Percentiles rank a stretch among this genome's conserved stretches.
These are phyloP conservation scores for Cyanoderma ruficeps DNA, from an alignment of 2,113 vertebrate species.

Conservation along the genomic window DNA sequence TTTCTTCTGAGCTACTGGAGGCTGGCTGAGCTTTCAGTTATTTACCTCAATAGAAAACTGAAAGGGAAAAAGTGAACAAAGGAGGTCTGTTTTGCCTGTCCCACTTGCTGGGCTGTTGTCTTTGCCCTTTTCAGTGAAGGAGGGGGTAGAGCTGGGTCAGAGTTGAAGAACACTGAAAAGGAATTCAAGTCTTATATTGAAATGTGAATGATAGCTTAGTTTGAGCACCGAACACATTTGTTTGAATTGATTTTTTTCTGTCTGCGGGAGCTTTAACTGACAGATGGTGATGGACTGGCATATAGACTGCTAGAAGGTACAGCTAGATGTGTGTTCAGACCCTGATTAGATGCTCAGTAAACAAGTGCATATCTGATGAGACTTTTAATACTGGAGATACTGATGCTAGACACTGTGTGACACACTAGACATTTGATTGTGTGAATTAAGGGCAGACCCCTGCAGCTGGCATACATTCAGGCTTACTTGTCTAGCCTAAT, in stretches of 20 bases:
- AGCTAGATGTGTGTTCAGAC: conserved; percentile 36
- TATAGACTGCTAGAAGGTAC: conserved; percentile 31
- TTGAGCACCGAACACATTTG: conserved; percentile 61
- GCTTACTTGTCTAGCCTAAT: conserved; percentile 75
- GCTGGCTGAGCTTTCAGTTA: conserved; percentile 77
- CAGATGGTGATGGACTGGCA: conserved; percentile 75
- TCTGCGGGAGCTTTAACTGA: conserved; percentile 67
- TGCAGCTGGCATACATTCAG: conserved; percentile 72
- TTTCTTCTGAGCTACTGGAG: conserved; percentile 72
- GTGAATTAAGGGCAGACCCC: conserved; percentile 74
- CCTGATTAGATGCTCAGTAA: conserved; percentile 50
- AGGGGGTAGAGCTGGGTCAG: conserved; percentile 83
- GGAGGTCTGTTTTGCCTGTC: conserved; percentile 91
- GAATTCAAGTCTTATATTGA: conserved; percentile 79
- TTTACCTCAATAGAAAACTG: conserved; percentile 87
- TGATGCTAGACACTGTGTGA: conserved; percentile 45
- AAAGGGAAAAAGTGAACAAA: conserved; percentile 87
- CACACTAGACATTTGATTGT: conserved; percentile 72
- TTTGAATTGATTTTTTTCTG: conserved; percentile 61
- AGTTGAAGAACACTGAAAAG: conserved; percentile 85
- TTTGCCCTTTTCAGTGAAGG: conserved; percentile 86
- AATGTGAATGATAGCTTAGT: conserved; percentile 82
- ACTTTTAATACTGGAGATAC: conserved; percentile 62
- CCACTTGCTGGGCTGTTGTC: conserved; percentile 91
- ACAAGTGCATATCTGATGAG: conserved; percentile 72